Percentiles rank a stretch among this genome's conserved stretches.
These are phyloP conservation scores for Brotula barbata DNA, from an alignment of 2,797 vertebrate genomes.

Conservation along the genomic window DNA sequence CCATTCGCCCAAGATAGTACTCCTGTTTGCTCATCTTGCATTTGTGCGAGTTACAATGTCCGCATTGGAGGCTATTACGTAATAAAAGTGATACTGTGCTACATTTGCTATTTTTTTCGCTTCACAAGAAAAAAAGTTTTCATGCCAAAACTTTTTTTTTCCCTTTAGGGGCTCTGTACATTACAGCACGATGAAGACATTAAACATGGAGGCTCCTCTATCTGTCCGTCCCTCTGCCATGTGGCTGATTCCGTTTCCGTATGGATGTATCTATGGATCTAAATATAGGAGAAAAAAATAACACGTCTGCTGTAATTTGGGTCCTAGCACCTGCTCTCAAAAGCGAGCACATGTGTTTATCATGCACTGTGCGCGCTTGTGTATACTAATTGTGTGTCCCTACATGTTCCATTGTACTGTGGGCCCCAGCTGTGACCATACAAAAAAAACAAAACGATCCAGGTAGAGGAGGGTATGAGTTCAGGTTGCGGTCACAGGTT, in stretches of 20 bases:
- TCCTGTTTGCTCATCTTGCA: too few relatives aligned
- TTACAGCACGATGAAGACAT: constrained; percentile 4
- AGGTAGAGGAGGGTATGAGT: constrained; percentile 42
- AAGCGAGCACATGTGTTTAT: constrained; percentile 18
- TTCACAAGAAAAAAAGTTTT: too few relatives aligned
- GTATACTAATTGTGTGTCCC: constrained; percentile 6
- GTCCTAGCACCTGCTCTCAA: constrained; percentile 26
- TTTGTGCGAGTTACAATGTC: too few relatives aligned
- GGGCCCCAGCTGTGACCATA: constrained; percentile 54
- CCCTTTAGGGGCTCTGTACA: too few relatives aligned
- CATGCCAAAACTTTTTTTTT: too few relatives aligned
- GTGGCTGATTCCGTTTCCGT: not conserved
- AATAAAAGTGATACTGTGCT: too few relatives aligned
- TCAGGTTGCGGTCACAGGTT: constrained; percentile 34
- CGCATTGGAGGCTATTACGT: too few relatives aligned
- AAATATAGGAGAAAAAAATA: constrained; percentile 25
- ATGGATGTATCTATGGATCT: constrained; percentile 12
- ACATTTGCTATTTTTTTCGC: too few relatives aligned
- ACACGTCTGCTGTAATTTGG: not conserved
- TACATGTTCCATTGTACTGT: constrained; percentile 11
- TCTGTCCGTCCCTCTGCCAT: constrained; percentile 1
- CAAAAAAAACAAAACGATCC: constrained; percentile 15
- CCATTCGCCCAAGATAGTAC: too few relatives aligned
- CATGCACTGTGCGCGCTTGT: constrained; percentile 12
- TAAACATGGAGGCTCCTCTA: not conserved